A percentile compares a stretch with the other conserved stretches of the same genome.
Evolutionary conservation across 2,113 vertebrate species (phyloP).

Genomic region (Muscicapa adusta): DNA sequence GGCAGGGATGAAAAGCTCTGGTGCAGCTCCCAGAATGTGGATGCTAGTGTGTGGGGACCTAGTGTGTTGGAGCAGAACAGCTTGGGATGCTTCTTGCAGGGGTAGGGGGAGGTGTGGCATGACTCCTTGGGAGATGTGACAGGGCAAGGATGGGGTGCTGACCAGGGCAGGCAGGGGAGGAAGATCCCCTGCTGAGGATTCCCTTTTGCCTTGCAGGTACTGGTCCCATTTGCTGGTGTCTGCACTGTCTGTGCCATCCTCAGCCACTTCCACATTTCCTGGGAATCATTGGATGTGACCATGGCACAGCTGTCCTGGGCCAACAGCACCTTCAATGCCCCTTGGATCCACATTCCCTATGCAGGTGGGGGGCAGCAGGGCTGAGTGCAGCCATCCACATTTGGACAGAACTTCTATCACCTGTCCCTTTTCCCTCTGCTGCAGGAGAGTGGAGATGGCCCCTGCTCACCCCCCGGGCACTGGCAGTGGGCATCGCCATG

Average conservation of each 20-base stretch:
- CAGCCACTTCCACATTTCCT: neutral
- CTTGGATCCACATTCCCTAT: slow-evolving; percentile 77
- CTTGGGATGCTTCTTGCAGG: neutral
- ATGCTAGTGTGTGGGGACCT: neutral
- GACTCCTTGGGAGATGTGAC: neutral
- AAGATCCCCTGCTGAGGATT: neutral
- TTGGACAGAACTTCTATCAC: neutral
- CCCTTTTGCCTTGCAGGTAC: slow-evolving; percentile 63
- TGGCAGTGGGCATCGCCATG: slow-evolving; percentile 75
- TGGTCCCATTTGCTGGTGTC: slow-evolving; percentile 70
- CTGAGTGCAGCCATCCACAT: neutral
- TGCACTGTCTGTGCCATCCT: slow-evolving; percentile 72
- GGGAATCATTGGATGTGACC: slow-evolving; percentile 9
- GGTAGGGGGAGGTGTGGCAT: neutral
- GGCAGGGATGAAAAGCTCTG: neutral
- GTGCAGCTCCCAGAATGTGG: neutral
- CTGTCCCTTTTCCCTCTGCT: neutral
- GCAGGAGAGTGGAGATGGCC: slow-evolving; percentile 77
- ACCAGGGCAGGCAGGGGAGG: neutral
- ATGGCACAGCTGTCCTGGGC: neutral
- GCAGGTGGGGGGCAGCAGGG: slow-evolving; percentile 63
- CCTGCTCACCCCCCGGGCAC: slow-evolving; percentile 61
- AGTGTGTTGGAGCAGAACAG: neutral
- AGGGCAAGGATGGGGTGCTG: neutral
- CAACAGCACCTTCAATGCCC: slow-evolving; percentile 23